Conservation (phyloP, 1,140 invertebrate species). For the Drosophila setifemur region DNA sequence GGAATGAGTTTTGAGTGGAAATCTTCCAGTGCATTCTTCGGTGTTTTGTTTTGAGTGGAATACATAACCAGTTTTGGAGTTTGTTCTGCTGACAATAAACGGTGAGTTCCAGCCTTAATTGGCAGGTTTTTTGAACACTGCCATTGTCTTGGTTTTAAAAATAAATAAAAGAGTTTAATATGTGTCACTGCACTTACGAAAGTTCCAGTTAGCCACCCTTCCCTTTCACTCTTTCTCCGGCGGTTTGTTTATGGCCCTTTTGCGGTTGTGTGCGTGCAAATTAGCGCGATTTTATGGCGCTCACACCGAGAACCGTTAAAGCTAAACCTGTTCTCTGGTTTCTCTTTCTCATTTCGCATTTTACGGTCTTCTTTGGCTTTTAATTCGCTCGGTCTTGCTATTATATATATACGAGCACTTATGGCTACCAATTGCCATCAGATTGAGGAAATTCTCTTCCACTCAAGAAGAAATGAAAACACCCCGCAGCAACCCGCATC, state of each 20-base stretch:
- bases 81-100: background rate
- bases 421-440: conserved; percentile 16
- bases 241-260: conserved; percentile 42
- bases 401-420: too few species aligned
- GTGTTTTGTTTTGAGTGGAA: conserved; percentile 32
- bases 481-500: conserved; percentile 18
- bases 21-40: conserved; percentile 22
- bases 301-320: conserved; percentile 58
- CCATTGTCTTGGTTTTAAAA: conserved; percentile 14
- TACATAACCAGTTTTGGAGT: conserved; percentile 13
- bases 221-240: background rate
- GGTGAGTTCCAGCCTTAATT: conserved; percentile 2
- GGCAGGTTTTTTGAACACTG: background rate
- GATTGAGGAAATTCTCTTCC: conserved; percentile 26
- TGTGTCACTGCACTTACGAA: conserved; percentile 31
- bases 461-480: background rate
- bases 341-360: conserved; percentile 35
- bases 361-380: conserved; percentile 35
- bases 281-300: conserved; percentile 62
- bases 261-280: conserved; percentile 49
- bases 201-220: conserved; percentile 57
- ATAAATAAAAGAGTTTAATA: conserved; percentile 20
- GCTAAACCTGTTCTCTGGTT: conserved; percentile 66
- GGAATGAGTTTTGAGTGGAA: background rate
- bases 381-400: conserved; percentile 20